These are phyloP conservation scores for Salmo trutta DNA, from an alignment of 2,797 vertebrate genomes.

Conservation along the genomic window DNA sequence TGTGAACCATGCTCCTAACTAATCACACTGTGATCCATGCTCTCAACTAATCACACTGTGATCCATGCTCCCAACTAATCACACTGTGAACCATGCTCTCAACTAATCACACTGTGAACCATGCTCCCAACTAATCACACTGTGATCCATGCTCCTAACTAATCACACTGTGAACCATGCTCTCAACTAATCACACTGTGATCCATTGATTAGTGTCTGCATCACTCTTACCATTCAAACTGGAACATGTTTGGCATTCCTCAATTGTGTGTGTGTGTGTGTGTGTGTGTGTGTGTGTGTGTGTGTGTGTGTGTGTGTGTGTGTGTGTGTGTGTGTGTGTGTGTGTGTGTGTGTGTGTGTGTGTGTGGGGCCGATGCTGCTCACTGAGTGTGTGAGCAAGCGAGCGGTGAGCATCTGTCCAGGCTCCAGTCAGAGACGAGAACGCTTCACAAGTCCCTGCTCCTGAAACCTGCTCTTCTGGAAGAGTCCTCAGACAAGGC, in stretches of 20 bases:
- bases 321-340: background rate
- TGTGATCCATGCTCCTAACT: no score
- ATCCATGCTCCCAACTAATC: no score
- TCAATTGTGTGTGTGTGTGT: conserved; percentile 1
- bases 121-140: no score
- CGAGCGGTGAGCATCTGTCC: conserved; percentile 71
- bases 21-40: no score
- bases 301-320: no score
- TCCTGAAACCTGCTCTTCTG: conserved; percentile 50
- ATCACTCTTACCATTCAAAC: conserved; percentile 58
- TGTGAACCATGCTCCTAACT: background rate
- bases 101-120: no score
- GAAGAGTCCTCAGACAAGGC: conserved; percentile 34
- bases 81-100: no score
- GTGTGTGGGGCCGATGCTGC: background rate
- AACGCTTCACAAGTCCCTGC: conserved; percentile 20
- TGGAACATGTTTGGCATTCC: conserved; percentile 40
- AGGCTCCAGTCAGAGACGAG: conserved; percentile 11
- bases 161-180: no score
- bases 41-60: no score
- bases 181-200: no score
- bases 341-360: conserved; percentile 2
- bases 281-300: no score
- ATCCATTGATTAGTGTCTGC: conserved; percentile 57
- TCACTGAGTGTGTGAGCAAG: conserved; percentile 23